Percentiles rank a stretch among this genome's conserved stretches.
phyloP scores from a whole-genome alignment of 2,113 vertebrate species.

The Nematolebias whitei region DNA sequence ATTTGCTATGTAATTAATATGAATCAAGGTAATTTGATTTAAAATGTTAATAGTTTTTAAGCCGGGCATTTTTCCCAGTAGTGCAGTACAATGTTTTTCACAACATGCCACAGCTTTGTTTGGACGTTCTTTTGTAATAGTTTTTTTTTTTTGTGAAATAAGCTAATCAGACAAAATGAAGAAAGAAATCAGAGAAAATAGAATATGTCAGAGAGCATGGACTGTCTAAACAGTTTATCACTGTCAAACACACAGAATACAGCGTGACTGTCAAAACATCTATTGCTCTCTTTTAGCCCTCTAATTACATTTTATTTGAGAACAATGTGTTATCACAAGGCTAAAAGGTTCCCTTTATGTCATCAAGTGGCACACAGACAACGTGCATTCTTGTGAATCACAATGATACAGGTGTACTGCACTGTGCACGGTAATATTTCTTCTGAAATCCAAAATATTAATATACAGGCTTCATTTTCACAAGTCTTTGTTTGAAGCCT shows the following conservation, averaged over 20 bases:
- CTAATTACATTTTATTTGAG: conserved; percentile 63
- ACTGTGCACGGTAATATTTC: background rate
- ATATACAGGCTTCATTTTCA: conserved; percentile 32
- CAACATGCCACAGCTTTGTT: too few species aligned
- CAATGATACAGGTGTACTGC: conserved; percentile 8
- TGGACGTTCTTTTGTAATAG: too few species aligned
- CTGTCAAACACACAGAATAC: conserved; percentile 21
- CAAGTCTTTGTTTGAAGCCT: conserved; percentile 35
- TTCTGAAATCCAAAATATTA: conserved; percentile 13
- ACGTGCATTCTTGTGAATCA: conserved; percentile 17
- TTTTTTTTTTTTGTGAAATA: too few species aligned
- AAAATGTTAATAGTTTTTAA: too few species aligned
- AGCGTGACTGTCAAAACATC: conserved; percentile 35
- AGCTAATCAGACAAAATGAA: too few species aligned
- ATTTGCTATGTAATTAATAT: too few species aligned
- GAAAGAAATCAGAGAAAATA: too few species aligned
- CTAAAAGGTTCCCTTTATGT: conserved; percentile 39
- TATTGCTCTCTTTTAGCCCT: conserved; percentile 28
- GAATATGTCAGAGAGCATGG: too few species aligned
- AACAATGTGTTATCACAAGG: conserved; percentile 47
- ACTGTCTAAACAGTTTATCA: conserved; percentile 20
- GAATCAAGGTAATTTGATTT: too few species aligned
- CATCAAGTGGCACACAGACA: conserved; percentile 37
- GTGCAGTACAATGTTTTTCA: too few species aligned
- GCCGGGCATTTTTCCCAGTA: too few species aligned